These are phyloP conservation scores for Drosophila eugracilis DNA, from an alignment of 1,140 invertebrate species.

Conservation along the genomic window DNA sequence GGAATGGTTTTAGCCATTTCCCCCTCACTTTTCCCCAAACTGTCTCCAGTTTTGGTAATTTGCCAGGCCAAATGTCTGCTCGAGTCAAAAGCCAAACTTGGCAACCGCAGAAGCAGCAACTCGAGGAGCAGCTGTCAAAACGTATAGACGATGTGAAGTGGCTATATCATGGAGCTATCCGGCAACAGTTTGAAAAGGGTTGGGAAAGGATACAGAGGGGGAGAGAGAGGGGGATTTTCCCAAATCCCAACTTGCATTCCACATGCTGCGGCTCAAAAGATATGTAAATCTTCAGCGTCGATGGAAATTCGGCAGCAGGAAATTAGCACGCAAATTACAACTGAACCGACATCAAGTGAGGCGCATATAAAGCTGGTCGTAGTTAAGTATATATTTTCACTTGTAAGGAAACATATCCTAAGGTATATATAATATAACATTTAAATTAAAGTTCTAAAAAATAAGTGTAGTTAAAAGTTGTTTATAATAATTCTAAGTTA, in stretches of 20 bases:
- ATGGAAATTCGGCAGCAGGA: constrained; percentile 50
- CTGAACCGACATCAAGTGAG: constrained; percentile 20
- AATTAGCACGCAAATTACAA: constrained; percentile 77
- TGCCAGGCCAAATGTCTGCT: constrained; percentile 37
- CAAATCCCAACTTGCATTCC: constrained; percentile 32
- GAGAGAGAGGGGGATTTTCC: background rate
- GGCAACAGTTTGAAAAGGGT: constrained; percentile 12
- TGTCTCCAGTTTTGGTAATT: constrained; percentile 25
- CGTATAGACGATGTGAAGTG: constrained; percentile 40
- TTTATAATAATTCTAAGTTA: too few species aligned
- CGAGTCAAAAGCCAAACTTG: constrained; percentile 45
- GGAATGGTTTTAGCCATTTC: background rate
- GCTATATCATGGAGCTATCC: constrained; percentile 30
- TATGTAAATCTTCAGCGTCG: constrained; percentile 61
- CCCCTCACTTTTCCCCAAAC: background rate
- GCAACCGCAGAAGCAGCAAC: constrained; percentile 41
- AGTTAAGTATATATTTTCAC: too few species aligned
- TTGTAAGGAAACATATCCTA: too few species aligned
- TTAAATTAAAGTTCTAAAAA: too few species aligned
- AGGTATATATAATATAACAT: too few species aligned
- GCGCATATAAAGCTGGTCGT: background rate
- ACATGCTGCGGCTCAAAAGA: constrained; percentile 53
- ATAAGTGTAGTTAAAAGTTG: too few species aligned
- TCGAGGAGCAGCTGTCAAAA: constrained; percentile 43
- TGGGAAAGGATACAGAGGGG: background rate